These are phyloP conservation scores for Circaetus gallicus DNA, from an alignment of 2,113 vertebrate species.

Conservation along the genomic window DNA sequence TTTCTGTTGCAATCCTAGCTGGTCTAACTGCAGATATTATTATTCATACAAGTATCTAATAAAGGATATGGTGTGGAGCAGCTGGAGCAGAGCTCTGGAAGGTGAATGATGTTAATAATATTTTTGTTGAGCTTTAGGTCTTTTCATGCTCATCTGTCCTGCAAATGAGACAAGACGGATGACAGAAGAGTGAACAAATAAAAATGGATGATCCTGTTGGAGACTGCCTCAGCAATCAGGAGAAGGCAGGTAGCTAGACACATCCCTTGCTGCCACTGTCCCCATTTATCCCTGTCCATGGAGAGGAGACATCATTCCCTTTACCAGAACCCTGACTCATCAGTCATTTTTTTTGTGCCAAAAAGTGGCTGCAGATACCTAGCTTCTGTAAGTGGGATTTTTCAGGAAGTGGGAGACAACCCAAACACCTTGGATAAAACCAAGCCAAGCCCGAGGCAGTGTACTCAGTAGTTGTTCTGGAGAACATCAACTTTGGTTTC, in stretches of 20 bases:
- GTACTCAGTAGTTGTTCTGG: neutral
- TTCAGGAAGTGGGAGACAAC: neutral
- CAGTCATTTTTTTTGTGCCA: neutral
- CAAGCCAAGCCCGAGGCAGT: neutral
- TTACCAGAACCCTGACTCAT: neutral
- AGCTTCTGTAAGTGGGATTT: neutral
- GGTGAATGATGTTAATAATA: conserved; percentile 14
- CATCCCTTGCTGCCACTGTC: neutral
- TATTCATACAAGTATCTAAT: conserved; percentile 15
- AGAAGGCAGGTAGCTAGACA: neutral
- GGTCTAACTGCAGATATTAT: neutral
- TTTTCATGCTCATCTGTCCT: neutral
- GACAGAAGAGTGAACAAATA: neutral
- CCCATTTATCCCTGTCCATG: neutral
- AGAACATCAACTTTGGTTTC: neutral
- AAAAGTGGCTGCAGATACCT: neutral
- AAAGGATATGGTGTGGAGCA: neutral
- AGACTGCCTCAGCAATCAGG: neutral
- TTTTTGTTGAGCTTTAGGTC: conserved; percentile 1
- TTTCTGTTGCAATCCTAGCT: neutral
- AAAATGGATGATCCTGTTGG: neutral
- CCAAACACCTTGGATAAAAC: neutral
- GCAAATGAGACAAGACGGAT: neutral
- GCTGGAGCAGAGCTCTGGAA: conserved; percentile 14
- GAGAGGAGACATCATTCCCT: neutral